Evolutionary conservation across 2,113 vertebrate species (phyloP).

Genomic region (Cyrtonyx montezumae): DNA sequence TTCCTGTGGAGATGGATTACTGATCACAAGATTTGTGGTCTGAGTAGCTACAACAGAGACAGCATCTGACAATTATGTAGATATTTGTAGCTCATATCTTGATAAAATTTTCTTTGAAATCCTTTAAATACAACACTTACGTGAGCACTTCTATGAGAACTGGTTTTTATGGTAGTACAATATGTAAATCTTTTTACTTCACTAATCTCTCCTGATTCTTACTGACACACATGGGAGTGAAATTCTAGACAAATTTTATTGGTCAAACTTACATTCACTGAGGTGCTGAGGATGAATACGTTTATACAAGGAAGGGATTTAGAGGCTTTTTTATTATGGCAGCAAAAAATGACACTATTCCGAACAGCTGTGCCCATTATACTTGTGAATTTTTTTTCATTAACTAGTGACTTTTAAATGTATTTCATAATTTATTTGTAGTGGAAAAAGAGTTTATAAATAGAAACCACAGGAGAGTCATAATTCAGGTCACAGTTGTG

Average conservation of each 20-base stretch:
- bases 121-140: not conserved
- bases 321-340: not conserved
- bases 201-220: not conserved
- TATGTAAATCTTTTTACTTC: not conserved
- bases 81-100: not conserved
- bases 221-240: not conserved
- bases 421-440: constrained; percentile 22
- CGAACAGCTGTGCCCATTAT: not conserved
- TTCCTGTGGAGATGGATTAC: not conserved
- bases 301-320: not conserved
- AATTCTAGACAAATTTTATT: not conserved
- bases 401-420: not conserved
- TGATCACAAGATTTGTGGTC: not conserved
- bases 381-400: not conserved
- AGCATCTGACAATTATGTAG: not conserved
- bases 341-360: not conserved
- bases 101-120: not conserved
- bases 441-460: not conserved
- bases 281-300: not conserved
- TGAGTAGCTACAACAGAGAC: not conserved
- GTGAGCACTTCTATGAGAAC: not conserved
- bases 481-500: constrained; percentile 38
- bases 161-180: not conserved
- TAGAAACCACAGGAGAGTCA: not conserved
- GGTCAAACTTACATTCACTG: not conserved